Percentiles rank a stretch among this genome's conserved stretches.
Evolutionary conservation across 30 jellyfish, hydroid and myxozoan genomes (phyloP).

Genomic region (Aurelia sp.): DNA sequence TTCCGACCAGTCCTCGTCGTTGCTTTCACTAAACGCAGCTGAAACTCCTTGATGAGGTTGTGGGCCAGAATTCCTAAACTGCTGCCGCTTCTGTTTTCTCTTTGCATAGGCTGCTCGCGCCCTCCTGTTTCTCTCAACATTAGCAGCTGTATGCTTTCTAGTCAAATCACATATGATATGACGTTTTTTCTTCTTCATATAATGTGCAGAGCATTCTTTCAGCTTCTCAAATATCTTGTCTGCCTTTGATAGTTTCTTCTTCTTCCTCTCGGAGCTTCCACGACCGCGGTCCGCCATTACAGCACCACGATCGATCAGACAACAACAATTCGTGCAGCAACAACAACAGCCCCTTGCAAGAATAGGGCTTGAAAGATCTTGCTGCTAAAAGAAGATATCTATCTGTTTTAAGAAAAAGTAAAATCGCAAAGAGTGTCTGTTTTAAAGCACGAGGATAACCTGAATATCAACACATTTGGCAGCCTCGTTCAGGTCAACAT

Average conservation of each 20-base stretch:
- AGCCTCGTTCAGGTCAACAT: too few relatives aligned
- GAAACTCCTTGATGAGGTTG: too few relatives aligned
- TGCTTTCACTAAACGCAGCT: neutral
- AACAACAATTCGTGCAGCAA: neutral
- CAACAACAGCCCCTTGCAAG: neutral
- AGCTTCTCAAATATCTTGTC: neutral
- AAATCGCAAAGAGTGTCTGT: too few relatives aligned
- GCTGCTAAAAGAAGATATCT: too few relatives aligned
- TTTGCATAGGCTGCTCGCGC: slow-evolving; percentile 1
- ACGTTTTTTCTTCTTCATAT: neutral
- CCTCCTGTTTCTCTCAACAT: neutral
- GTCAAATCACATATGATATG: neutral
- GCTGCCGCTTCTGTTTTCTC: neutral
- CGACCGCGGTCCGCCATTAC: neutral
- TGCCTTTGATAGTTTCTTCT: neutral
- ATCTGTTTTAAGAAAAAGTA: too few relatives aligned
- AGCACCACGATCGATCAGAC: neutral
- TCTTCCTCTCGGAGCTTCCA: neutral
- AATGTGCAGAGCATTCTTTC: neutral
- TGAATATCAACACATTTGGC: too few relatives aligned
- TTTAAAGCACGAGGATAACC: too few relatives aligned
- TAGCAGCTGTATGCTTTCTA: neutral
- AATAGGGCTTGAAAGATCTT: too few relatives aligned
- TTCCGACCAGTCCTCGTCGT: neutral
- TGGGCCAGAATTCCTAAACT: too few relatives aligned